These are phyloP conservation scores for Orycteropus afer DNA, from an alignment of 2,113 vertebrate genomes.

Conservation along the genomic window DNA sequence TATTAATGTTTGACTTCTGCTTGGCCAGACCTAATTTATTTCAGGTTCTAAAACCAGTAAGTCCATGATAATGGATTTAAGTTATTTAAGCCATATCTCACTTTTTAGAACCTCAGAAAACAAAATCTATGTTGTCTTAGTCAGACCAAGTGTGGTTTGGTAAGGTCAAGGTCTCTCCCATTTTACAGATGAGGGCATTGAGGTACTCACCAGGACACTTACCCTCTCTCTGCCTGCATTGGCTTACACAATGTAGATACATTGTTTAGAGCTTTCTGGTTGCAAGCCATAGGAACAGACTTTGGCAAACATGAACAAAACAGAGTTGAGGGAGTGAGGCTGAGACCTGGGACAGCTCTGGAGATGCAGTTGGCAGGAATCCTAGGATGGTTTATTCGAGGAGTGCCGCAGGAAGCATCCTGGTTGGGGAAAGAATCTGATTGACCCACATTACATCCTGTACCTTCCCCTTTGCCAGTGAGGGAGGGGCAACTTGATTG, in stretches of 20 bases:
- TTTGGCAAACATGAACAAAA: not conserved
- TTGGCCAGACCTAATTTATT: conserved; percentile 17
- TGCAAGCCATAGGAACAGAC: not conserved
- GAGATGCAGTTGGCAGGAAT: not conserved
- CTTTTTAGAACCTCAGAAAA: not conserved
- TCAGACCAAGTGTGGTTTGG: not conserved
- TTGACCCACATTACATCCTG: not conserved
- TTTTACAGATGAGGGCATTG: not conserved
- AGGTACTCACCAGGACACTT: not conserved
- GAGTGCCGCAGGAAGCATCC: not conserved
- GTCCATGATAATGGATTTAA: not conserved
- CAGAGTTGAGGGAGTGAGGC: not conserved
- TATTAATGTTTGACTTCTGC: not conserved
- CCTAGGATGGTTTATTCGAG: not conserved
- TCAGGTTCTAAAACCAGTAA: not conserved
- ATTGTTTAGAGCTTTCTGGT: not conserved
- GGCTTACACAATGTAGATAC: not conserved
- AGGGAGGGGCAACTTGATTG: not conserved
- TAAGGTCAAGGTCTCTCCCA: not conserved
- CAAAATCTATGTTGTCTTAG: not conserved
- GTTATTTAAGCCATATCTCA: not conserved
- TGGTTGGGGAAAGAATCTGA: not conserved
- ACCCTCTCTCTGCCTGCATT: not conserved
- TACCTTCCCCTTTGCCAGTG: not conserved
- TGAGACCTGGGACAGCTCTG: not conserved